A percentile compares a stretch with the other conserved stretches of the same genome.
phyloP scores from a whole-genome alignment of 2,888 invertebrate genomes.

The Drosophila bunnanda region DNA sequence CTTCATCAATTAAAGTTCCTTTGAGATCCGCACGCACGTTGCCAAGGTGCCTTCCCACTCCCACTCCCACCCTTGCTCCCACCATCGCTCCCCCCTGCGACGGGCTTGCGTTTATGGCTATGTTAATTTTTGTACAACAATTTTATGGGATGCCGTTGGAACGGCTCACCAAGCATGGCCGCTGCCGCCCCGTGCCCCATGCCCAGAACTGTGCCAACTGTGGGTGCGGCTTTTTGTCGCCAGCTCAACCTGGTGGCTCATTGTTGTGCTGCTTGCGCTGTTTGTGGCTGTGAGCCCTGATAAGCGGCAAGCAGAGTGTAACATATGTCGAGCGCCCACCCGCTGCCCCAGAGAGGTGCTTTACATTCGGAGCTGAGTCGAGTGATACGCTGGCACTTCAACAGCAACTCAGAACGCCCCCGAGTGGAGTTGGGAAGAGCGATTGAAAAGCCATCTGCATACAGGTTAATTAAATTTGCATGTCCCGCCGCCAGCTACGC shows the following conservation, averaged over 20 bases:
- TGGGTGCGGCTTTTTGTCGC: constrained; percentile 57
- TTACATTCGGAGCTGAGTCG: constrained; percentile 52
- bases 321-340: constrained; percentile 40
- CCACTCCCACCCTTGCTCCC: too few relatives aligned
- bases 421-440: constrained; percentile 15
- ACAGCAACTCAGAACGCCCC: not conserved
- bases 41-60: not conserved
- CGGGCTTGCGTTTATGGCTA: constrained; percentile 66
- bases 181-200: constrained; percentile 27
- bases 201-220: constrained; percentile 64
- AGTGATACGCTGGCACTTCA: constrained; percentile 54
- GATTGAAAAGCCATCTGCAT: constrained; percentile 74
- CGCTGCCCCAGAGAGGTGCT: constrained; percentile 22
- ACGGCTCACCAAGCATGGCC: constrained; percentile 13
- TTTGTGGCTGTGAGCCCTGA: constrained; percentile 35
- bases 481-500: constrained; percentile 10
- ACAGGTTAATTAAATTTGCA: constrained; percentile 65
- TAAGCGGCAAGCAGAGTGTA: constrained; percentile 38
- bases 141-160: constrained; percentile 68
- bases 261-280: constrained; percentile 12
- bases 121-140: constrained; percentile 66
- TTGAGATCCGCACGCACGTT: constrained; percentile 25
- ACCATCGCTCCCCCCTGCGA: constrained; percentile 10
- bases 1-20: constrained; percentile 33
- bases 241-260: constrained; percentile 29